Evolutionary conservation across 2,797 vertebrate species (phyloP), one percentile per base, ranked within the genome.

Genomic region (Anabacerthia variegaticeps): DNA sequence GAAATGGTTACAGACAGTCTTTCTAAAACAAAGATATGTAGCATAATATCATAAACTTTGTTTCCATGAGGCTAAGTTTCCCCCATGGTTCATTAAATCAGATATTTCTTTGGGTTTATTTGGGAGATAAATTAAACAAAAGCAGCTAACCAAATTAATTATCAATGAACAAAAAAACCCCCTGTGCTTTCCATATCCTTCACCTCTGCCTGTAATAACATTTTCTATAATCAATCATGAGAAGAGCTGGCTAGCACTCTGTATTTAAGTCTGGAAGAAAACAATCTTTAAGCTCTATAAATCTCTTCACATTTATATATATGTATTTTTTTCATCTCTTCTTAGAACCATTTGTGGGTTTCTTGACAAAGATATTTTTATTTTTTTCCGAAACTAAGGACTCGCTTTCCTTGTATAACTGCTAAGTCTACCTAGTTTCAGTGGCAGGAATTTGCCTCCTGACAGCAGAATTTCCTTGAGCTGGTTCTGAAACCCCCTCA

Each of bases 391-490:
- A 61, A 88, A 83, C 85, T 58, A 84, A 85, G 68, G 30, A n/a
- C 23, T 91, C 49, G 71, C 9, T 11, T 89, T 83, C 14, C 48
- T 49, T 85, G 28, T 56, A 55, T 19, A 71, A 15, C 20, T 83
- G 4, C 26, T 77, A 75, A 54, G 27, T 58, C 36, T 48, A 44
- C 49, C 63, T 48, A 63, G 23, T 59, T 46, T 80, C 68, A 24
- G 32, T 52, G 88, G 73, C 41, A 71, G 79, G 48, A 89, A 85
- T 71, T 94, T 77, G 85, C 32, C 46, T 85, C 14, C 49, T 90
- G 85, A 93, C 65, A 80, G 76, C 16, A 86, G 52, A 83, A 83
- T 95, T 89, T 89, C 85, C 28, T 49, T 85, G 61, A 88, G 27
- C 12, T 85, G 58, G 16, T 27, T 88, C 41, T 86, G 69, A 86